Evolutionary conservation across 1,140 invertebrate species (phyloP), one percentile per base, ranked within the genome.

Genomic region (Pristionchus pacificus): DNA sequence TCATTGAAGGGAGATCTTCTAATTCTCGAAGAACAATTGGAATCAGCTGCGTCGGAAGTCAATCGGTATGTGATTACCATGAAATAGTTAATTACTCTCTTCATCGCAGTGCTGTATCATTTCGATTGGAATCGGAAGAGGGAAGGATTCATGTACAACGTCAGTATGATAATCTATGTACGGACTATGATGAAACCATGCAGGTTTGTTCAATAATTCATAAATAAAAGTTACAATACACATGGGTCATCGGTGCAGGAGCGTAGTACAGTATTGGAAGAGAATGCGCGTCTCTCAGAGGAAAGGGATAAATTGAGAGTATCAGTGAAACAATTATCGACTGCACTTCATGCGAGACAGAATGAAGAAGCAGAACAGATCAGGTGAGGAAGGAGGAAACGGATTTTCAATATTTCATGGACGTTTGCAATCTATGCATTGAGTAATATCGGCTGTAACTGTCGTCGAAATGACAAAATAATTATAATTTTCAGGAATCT

Each of bases 161-260:
- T 25, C 74, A 75, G 30, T 63, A 64, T 30, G 74, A 75, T 61
- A 55, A 57, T 29, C 55, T 75, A n/a, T 66, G 65, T 25, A 55
- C 61, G n/a, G 74, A 75, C 55, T 75, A 75, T 29, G 74, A 75
- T 58, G 74, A 75, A 55, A 75, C 74, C 14, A 75, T 75, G 74
- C 58, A 64, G 58, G 74, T 74, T 29, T 30, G 70, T 55, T 74
- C 66, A 59, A 74, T 61, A 6, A 32, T 24, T 68, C 19, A 27
- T n/a, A 6, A 49, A 28, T 65, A 30, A 65, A 28, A 32, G 14
- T 19, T 30, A 27, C 10, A n/a, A 24, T 62, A 15, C 27, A 15
- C 27, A 15, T 62, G 15, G 15, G 15, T 62, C 28, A 62, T 62
- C 27, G 15, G 15, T 49, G 6, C 38, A 49, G 38, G 38, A 49